Evolutionary conservation across 2,888 invertebrate genomes (phyloP).

Genomic region (Drosophila hamatofila): DNA sequence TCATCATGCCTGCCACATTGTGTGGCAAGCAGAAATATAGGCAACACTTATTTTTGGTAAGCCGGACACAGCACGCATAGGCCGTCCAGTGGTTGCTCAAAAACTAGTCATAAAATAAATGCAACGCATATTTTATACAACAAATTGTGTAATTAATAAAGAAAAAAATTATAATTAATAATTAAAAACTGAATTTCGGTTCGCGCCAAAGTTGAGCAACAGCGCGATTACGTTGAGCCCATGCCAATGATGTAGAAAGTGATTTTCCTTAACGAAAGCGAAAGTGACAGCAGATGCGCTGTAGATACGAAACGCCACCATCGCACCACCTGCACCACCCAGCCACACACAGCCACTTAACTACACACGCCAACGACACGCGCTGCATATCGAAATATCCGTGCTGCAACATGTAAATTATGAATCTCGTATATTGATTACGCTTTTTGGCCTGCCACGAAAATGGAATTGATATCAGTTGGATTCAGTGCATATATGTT

Average conservation of each 20-base stretch:
- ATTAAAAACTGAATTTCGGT: constrained; percentile 23
- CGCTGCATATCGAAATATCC: constrained; percentile 57
- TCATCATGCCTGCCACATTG: neutral
- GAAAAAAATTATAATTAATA: constrained; percentile 58
- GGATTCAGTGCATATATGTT: constrained; percentile 5
- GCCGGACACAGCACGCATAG: constrained; percentile 24
- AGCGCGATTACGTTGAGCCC: constrained; percentile 11
- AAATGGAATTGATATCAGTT: constrained; percentile 57
- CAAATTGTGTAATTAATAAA: constrained; percentile 46
- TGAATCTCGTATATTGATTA: constrained; percentile 75
- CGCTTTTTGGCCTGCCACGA: constrained; percentile 49
- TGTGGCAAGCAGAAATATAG: constrained; percentile 34
- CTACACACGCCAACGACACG: constrained; percentile 46
- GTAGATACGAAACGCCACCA: neutral
- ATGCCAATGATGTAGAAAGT: constrained; percentile 74
- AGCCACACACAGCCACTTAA: neutral
- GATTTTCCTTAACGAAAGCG: constrained; percentile 66
- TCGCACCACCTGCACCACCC: neutral
- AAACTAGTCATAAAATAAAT: constrained; percentile 52
- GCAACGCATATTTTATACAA: constrained; percentile 52
- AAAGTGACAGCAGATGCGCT: constrained; percentile 61
- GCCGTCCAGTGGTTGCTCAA: constrained; percentile 24
- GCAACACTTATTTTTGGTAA: constrained; percentile 40
- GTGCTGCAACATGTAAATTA: constrained; percentile 58
- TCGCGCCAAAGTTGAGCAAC: constrained; percentile 37